A percentile compares a stretch with the other conserved stretches of the same genome.
These are phyloP conservation scores for Lethocerus indicus DNA, from an alignment of 1,140 invertebrate species.

Conservation along the genomic window DNA sequence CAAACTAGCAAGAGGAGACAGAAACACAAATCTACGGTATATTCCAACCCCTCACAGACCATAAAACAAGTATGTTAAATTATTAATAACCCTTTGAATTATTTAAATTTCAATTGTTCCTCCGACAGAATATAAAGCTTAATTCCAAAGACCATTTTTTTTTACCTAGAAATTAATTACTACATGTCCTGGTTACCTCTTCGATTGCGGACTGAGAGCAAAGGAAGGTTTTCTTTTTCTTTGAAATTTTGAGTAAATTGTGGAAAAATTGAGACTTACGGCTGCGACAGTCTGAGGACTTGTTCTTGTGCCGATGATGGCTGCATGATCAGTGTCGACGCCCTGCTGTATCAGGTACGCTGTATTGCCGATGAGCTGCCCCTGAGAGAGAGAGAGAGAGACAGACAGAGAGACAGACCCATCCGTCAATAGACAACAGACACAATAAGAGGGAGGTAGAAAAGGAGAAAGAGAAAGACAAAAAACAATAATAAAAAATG, in stretches of 20 bases:
- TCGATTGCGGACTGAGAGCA: too few relatives aligned
- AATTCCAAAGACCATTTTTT: too few relatives aligned
- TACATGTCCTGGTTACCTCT: too few relatives aligned
- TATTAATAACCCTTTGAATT: too few relatives aligned
- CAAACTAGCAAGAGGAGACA: too few relatives aligned
- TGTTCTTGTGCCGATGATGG: slow-evolving; percentile 36
- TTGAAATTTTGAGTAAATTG: background rate
- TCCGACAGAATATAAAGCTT: too few relatives aligned
- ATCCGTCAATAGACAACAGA: background rate
- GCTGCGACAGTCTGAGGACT: slow-evolving; percentile 56
- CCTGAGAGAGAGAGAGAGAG: background rate
- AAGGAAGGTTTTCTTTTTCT: too few relatives aligned
- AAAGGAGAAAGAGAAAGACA: background rate
- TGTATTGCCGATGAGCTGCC: slow-evolving; percentile 28
- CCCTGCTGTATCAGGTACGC: slow-evolving; percentile 47
- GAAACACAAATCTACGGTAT: too few relatives aligned
- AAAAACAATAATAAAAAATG: background rate
- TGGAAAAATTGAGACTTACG: slow-evolving; percentile 22
- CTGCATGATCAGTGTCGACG: slow-evolving; percentile 33
- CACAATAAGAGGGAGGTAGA: background rate
- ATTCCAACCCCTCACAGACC: too few relatives aligned
- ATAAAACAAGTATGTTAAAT: too few relatives aligned
- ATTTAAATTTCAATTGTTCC: too few relatives aligned
- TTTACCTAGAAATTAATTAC: too few relatives aligned
- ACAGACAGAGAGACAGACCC: slow-evolving; percentile 6